phyloP scores from a whole-genome alignment of 2,888 invertebrate genomes.

The Ferrisia virgata region DNA sequence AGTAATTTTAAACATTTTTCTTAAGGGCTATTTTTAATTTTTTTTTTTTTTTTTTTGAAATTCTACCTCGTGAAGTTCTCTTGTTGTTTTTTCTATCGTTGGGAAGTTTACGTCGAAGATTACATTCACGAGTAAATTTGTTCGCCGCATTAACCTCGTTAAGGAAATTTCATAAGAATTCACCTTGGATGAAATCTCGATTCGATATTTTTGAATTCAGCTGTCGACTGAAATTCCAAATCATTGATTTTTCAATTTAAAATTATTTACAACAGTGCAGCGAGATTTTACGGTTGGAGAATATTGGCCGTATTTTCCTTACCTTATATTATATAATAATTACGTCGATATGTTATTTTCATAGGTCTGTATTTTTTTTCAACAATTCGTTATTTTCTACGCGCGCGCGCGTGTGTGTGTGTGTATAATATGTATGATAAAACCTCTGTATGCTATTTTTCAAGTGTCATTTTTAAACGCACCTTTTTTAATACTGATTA shows the following conservation, averaged over 20 bases:
- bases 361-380: no score
- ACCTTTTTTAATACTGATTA: no score
- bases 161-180: background rate
- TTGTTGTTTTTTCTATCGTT: background rate
- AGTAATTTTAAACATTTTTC: no score
- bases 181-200: background rate
- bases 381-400: no score
- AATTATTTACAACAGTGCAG: background rate
- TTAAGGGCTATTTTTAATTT: no score
- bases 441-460: no score
- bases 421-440: no score
- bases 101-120: background rate
- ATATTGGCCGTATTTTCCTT: background rate
- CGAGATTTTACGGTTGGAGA: background rate
- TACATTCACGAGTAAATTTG: background rate
- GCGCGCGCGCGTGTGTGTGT: no score
- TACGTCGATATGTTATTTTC: no score
- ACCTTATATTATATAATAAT: background rate
- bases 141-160: background rate
- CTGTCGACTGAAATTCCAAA: background rate
- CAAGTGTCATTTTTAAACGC: no score
- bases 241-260: constrained; percentile 7
- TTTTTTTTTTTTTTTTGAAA: background rate
- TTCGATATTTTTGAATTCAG: background rate
- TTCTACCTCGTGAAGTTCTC: background rate